Percentiles rank a stretch among this genome's conserved stretches.
Conservation (phyloP, 2,113 vertebrate species). For the Actenoides lindsayi region DNA sequence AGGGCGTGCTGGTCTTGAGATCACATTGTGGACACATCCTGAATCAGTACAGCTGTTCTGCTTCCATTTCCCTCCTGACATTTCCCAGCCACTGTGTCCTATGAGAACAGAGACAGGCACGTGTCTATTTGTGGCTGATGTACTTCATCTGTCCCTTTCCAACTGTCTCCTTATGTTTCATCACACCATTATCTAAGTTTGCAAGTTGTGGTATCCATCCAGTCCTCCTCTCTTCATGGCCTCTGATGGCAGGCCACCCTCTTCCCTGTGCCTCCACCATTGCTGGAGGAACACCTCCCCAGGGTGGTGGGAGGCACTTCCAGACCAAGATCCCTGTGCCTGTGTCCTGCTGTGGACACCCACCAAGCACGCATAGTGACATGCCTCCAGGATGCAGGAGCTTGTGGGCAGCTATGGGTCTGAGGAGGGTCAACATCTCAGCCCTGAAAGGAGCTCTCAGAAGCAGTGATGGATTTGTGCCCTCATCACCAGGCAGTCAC, state of each 20-base stretch:
- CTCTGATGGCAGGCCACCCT: neutral
- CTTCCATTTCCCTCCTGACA: neutral
- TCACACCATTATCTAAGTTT: neutral
- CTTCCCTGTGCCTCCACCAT: neutral
- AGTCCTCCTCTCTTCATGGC: neutral
- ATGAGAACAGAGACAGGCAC: neutral
- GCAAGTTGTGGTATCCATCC: neutral
- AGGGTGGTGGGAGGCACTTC: neutral
- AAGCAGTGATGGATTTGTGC: neutral
- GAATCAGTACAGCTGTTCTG: fast-evolving
- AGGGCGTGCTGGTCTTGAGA: neutral
- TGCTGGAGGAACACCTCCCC: neutral
- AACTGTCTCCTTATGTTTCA: neutral
- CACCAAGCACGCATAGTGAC: neutral
- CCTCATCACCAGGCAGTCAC: neutral
- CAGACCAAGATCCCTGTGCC: neutral
- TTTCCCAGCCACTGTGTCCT: neutral
- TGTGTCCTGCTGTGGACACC: neutral
- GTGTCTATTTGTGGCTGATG: neutral
- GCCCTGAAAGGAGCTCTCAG: neutral
- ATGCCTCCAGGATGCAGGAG: neutral
- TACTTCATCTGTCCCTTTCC: neutral
- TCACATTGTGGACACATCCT: neutral
- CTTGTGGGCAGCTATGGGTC: neutral
- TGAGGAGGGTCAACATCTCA: neutral